These are phyloP conservation scores for Dunckerocampus dactyliophorus DNA, from an alignment of 2,113 vertebrate species.

Conservation along the genomic window DNA sequence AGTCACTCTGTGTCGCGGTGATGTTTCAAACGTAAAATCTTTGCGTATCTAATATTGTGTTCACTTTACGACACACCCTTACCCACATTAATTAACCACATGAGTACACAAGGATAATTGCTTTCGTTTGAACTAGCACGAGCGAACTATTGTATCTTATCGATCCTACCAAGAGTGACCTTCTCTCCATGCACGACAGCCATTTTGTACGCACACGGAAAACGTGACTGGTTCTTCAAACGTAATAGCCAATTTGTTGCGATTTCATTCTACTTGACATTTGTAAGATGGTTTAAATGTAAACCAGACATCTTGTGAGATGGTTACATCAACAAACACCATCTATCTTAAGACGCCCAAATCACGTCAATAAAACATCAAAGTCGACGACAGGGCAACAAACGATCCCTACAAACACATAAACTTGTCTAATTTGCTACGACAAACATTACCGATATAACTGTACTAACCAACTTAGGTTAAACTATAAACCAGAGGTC, in stretches of 20 bases:
- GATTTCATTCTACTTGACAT: neutral
- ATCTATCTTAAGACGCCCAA: neutral
- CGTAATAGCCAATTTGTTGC: neutral
- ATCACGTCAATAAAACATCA: neutral
- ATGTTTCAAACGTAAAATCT: neutral
- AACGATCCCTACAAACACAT: neutral
- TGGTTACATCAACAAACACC: too few relatives aligned
- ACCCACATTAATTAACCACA: too few relatives aligned
- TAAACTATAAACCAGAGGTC: neutral
- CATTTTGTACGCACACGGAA: conserved; percentile 7
- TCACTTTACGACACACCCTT: too few relatives aligned
- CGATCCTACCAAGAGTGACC: too few relatives aligned
- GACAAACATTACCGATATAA: neutral
- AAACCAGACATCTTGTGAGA: too few relatives aligned
- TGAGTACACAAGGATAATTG: too few relatives aligned
- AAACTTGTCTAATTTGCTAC: too few relatives aligned
- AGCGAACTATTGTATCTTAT: too few relatives aligned
- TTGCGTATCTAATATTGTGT: too few relatives aligned
- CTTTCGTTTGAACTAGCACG: too few relatives aligned
- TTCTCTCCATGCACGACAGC: neutral
- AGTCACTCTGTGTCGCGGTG: conserved; percentile 16
- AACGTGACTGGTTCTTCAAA: neutral
- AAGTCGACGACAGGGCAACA: neutral
- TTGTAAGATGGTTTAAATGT: too few relatives aligned
- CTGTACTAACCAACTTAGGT: too few relatives aligned